Base-by-base conservation (phyloP, 2,797 vertebrate genomes). In the Phataginus tricuspis region DNA sequence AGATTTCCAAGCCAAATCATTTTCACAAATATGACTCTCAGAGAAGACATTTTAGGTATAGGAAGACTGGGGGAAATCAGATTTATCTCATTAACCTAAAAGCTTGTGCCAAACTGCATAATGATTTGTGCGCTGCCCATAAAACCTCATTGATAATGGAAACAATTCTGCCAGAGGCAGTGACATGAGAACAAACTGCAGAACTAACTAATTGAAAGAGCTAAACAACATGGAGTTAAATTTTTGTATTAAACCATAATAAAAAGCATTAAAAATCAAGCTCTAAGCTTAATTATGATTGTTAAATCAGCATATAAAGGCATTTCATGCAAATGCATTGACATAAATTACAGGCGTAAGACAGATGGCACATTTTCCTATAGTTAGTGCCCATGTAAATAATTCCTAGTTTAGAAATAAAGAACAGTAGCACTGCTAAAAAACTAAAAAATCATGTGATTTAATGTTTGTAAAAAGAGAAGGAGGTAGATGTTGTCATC, bases 11-110 rank as follows among this genome's bases (percentile, higher is more conserved):
- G 94, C 78, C 87, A 97, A 94, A 97, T 95, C 96, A 80, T 87
- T 97, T 95, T 91, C 94, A 86, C 75, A 98, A 97, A 94, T 93
- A 94, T 96, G 79, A 90, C 93, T 96, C 75, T 97, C 85, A 79
- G 88, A 94, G 97, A 82, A 74, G 53, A 92, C 79, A 34, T 64
- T 96, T 97, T 95, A 86, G 84, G 71, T 95, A 90, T 61, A 42
- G 59, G 95, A 90, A 97, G 5, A 53, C 72, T 53, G 18, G 34
- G 1, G 72, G 57, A 96, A 98, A 91, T 96, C 86, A 98, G n/a
- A 89, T 71, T 90, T 86, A 13, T 87, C 87, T 90, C 5, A 2
- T 93, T 97, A 98, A 84, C 7, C n/a, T 90, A 57, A 63, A 92
- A 93, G 68, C 90, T 42, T 90, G 66, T 97, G 86, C 53, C 57